Base-by-base conservation (phyloP, 2,797 vertebrate species). In the Spondyliosoma cantharus region DNA sequence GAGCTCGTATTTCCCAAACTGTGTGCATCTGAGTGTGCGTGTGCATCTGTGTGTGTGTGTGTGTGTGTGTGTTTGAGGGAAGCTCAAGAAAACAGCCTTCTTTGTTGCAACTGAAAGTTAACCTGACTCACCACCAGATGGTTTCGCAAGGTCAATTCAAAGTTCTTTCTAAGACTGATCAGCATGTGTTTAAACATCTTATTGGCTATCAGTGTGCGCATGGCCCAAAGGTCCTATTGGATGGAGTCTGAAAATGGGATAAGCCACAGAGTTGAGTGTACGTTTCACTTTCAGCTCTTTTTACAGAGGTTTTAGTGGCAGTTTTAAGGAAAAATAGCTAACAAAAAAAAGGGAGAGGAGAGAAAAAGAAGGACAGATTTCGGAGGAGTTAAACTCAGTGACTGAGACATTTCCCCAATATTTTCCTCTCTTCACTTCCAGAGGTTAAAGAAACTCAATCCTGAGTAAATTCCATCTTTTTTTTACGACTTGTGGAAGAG, bases 401-500 rank as follows among this genome's bases (percentile, higher is more conserved):
- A 79, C 86, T 85, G 78, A 77, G 81, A 89, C 74, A 76, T 91
- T 87, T 87, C 42, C 49, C 56, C 78, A 76, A 64, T 80, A 84
- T 85, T 88, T 93, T 91, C 92, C 90, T 89, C 80, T 84, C 68
- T 82, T 69, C 66, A 62, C 24, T 73, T 92, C 91, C 91, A 91
- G 90, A 90, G 73, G 87, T 86, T 91, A 76, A 82, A 93, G 76
- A 92, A 94, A 90, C 83, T 86, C 73, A 49, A 89, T 87, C 74
- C 82, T 82, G 78, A 87, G 74, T 50, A 68, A 84, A 84, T 81
- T 86, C 82, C 81, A 83, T 88, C 54, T 71, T 74, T 32, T 32
- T 87, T 93, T 94, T 93, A 93, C 1, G 74, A 92, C 84, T 88
- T 85, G 75, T 82, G 90, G 86, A 94, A 86, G 90, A 91, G 83